These are phyloP conservation scores for Laupala kohalensis DNA, from an alignment of 1,140 invertebrate species.

Conservation along the genomic window DNA sequence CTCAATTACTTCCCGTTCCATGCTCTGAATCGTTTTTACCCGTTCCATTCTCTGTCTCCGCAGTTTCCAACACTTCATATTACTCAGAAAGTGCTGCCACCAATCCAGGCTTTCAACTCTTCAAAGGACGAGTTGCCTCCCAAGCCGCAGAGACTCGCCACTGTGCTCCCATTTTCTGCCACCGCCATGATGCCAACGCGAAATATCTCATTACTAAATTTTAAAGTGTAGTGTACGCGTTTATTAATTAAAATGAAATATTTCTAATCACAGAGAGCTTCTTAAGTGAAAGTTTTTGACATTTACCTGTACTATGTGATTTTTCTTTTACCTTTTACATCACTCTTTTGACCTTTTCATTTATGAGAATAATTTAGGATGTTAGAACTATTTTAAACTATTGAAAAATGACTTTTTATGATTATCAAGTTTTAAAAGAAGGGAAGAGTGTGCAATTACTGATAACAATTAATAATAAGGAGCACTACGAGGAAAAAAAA, in stretches of 20 bases:
- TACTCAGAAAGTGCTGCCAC: not conserved
- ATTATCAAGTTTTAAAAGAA: too few species aligned
- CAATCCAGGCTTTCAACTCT: not conserved
- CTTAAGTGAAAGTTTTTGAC: not conserved
- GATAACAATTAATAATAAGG: too few species aligned
- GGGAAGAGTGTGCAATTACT: too few species aligned
- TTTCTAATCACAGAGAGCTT: not conserved
- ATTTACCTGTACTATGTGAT: too few species aligned
- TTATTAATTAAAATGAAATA: not conserved
- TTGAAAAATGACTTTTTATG: too few species aligned
- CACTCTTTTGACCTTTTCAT: too few species aligned
- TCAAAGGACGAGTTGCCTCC: not conserved
- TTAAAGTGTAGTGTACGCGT: not conserved
- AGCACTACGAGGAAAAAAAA: too few species aligned
- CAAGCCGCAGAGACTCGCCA: too few species aligned
- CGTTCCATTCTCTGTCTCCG: not conserved
- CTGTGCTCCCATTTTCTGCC: not conserved
- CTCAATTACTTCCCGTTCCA: not conserved
- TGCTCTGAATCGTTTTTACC: not conserved
- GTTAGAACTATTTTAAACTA: too few species aligned
- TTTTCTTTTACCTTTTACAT: too few species aligned
- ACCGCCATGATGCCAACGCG: not conserved
- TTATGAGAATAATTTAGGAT: too few species aligned
- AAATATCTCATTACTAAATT: not conserved
- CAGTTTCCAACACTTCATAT: not conserved